Conservation (phyloP, 2,797 vertebrate genomes). For the Dendrocincla fuliginosa region DNA sequence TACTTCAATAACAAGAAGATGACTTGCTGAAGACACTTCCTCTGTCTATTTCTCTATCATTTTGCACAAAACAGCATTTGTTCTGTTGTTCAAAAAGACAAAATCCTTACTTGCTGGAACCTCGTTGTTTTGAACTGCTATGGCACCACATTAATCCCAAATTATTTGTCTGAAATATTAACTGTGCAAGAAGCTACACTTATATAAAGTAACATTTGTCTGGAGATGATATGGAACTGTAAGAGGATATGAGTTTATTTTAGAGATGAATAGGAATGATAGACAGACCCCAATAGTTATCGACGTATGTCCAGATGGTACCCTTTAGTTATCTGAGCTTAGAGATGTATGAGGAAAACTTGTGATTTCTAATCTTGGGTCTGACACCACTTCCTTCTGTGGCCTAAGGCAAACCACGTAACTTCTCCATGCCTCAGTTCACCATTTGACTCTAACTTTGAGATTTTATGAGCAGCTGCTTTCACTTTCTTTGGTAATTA, state of each 20-base stretch:
- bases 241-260: not conserved
- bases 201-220: not conserved
- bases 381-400: not conserved
- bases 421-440: constrained; percentile 56
- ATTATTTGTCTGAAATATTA: constrained; percentile 8
- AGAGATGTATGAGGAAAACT: not conserved
- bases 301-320: constrained; percentile 29
- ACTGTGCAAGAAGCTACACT: not conserved
- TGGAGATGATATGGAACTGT: not conserved
- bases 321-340: not conserved
- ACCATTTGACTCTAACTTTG: constrained; percentile 30
- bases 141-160: not conserved
- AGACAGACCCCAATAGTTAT: not conserved
- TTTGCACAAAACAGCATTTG: not conserved
- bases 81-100: not conserved
- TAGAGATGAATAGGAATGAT: not conserved
- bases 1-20: not conserved
- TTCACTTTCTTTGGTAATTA: constrained; percentile 50
- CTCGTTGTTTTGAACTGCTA: not conserved
- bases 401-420: constrained; percentile 49
- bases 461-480: constrained; percentile 41
- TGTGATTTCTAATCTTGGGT: constrained; percentile 33
- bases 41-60: not conserved
- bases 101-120: not conserved
- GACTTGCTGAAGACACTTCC: not conserved